A percentile compares a stretch with the other conserved stretches of the same genome.
Evolutionary conservation across 1,140 invertebrate genomes (phyloP).

Genomic region (Cotesia typhae): DNA sequence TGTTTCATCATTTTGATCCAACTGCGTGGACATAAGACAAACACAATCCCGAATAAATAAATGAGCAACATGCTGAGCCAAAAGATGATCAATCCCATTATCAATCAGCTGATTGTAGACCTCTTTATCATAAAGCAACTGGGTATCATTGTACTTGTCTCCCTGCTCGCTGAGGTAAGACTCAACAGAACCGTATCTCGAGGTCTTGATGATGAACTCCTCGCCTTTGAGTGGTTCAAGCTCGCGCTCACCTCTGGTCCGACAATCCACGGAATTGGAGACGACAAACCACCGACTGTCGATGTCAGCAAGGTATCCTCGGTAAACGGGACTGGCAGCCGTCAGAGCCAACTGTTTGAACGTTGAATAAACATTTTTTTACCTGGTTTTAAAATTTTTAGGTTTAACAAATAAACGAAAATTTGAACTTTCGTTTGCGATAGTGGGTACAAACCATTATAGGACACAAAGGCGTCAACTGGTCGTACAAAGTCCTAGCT

Average conservation of each 20-base stretch:
- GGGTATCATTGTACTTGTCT: constrained; percentile 91
- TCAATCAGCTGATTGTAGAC: constrained; percentile 84
- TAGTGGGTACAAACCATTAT: constrained; percentile 81
- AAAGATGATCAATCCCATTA: constrained; percentile 87
- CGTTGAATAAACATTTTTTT: constrained; percentile 53
- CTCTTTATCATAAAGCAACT: constrained; percentile 85
- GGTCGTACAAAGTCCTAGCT: constrained; percentile 95
- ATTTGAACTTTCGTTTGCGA: constrained; percentile 13
- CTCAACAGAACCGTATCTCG: constrained; percentile 97
- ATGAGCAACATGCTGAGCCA: constrained; percentile 96
- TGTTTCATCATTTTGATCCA: constrained; percentile 91
- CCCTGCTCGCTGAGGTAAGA: constrained; percentile 92
- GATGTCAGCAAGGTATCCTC: constrained; percentile 92
- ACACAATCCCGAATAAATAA: constrained; percentile 98
- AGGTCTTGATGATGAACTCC: constrained; percentile 92
- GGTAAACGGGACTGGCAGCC: constrained; percentile 93
- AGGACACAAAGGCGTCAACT: constrained; percentile 95
- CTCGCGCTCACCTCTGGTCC: constrained; percentile 93
- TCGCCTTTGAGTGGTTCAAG: constrained; percentile 77
- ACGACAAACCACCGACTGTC: constrained; percentile 98
- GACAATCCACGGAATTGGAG: constrained; percentile 92
- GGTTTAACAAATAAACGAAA: constrained; percentile 18
- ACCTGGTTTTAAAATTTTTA: constrained; percentile 22
- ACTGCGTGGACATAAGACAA: constrained; percentile 94
- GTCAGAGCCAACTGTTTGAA: constrained; percentile 86